phyloP scores from a whole-genome alignment of 2,113 vertebrate species.

The Pseudonaja textilis region DNA sequence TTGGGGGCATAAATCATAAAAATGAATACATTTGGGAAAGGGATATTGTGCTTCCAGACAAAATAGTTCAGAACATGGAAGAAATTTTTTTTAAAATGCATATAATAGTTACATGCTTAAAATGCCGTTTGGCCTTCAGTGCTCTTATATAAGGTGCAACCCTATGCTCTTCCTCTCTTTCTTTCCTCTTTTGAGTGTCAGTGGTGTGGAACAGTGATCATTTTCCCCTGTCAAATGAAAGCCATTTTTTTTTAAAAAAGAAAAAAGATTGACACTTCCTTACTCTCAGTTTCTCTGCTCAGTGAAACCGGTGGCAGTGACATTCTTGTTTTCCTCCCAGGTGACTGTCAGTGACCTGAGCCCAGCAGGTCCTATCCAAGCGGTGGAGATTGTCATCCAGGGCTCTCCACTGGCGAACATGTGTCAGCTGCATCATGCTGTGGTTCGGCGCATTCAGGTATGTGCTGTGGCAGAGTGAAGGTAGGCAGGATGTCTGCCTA shows the following conservation, averaged over 20 bases:
- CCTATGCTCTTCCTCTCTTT: not conserved
- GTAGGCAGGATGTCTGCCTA: not conserved
- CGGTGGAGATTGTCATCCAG: conserved; percentile 80
- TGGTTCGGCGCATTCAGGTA: conserved; percentile 84
- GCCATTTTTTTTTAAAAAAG: not conserved
- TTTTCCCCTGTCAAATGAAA: not conserved
- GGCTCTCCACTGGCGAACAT: conserved; percentile 77
- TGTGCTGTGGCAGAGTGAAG: fast-evolving
- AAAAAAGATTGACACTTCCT: not conserved
- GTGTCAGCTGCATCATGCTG: conserved; percentile 83
- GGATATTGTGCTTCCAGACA: too few relatives aligned
- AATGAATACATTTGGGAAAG: not conserved
- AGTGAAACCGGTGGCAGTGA: fast-evolving
- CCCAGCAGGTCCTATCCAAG: conserved; percentile 59
- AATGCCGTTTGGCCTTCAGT: not conserved
- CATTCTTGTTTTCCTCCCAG: conserved; percentile 36
- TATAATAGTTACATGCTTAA: not conserved
- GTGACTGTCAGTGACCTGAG: conserved; percentile 65
- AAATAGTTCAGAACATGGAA: not conserved
- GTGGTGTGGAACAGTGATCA: not conserved
- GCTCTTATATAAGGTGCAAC: not conserved
- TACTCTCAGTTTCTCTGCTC: not conserved
- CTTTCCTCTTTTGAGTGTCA: not conserved
- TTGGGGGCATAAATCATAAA: not conserved
- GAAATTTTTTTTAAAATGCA: too few relatives aligned